These are phyloP conservation scores for Chloropsis hardwickii DNA, from an alignment of 2,113 vertebrate species.

Conservation along the genomic window DNA sequence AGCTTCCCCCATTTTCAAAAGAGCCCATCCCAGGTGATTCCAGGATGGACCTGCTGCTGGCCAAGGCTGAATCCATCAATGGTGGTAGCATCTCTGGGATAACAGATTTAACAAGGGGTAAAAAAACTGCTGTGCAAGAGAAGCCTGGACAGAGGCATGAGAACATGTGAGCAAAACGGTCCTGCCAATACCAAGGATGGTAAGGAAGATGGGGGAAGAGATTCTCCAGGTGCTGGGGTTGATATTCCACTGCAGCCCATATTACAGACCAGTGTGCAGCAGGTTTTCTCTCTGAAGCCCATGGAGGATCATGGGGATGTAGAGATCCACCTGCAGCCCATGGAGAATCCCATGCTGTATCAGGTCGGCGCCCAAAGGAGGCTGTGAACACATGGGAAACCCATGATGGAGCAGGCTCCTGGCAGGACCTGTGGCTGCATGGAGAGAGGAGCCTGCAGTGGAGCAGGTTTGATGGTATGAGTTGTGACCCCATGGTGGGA, in stretches of 20 bases:
- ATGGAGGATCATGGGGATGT: too few species aligned
- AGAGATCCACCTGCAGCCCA: not conserved
- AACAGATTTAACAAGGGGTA: not conserved
- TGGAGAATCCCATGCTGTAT: fast-evolving
- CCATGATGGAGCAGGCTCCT: not conserved
- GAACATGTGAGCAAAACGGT: not conserved
- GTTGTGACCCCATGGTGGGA: too few species aligned
- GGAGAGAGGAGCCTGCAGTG: not conserved
- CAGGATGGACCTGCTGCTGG: not conserved
- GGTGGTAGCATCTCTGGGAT: not conserved
- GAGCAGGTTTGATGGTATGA: not conserved
- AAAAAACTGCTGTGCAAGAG: not conserved
- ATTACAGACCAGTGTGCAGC: not conserved
- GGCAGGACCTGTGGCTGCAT: fast-evolving
- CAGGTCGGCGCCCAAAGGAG: not conserved
- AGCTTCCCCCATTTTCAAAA: not conserved
- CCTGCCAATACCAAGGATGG: not conserved
- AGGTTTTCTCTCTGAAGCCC: not conserved
- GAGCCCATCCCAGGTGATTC: not conserved
- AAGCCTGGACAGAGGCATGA: not conserved
- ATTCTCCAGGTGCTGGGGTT: not conserved
- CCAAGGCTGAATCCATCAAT: not conserved
- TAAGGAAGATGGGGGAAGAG: not conserved
- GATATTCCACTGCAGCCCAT: not conserved
- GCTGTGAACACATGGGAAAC: not conserved